Conservation (phyloP, 2,888 invertebrate species). For the Hydriomena furcata region DNA sequence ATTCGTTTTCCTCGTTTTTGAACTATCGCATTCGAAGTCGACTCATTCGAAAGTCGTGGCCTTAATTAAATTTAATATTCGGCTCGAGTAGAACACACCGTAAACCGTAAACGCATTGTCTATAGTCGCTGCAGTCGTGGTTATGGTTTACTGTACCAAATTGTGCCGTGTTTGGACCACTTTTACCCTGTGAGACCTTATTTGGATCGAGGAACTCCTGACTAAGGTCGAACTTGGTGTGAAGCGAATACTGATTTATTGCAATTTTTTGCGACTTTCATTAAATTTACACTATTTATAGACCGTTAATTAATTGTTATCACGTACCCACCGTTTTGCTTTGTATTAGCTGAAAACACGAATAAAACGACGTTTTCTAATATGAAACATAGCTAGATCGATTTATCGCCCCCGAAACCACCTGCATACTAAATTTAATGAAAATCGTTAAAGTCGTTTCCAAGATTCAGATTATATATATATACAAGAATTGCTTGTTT, state of each 20-base stretch:
- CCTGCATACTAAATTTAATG: too few relatives aligned
- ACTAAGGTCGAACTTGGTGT: conserved; percentile 38
- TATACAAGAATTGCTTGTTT: too few relatives aligned
- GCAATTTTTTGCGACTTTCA: conserved; percentile 10
- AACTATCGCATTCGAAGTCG: conserved; percentile 24
- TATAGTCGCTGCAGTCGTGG: conserved; percentile 22
- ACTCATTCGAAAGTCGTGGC: conserved; percentile 32
- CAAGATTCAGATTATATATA: too few relatives aligned
- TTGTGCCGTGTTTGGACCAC: conserved; percentile 30
- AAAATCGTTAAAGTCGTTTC: too few relatives aligned
- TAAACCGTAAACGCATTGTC: conserved; percentile 30
- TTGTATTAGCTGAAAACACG: too few relatives aligned
- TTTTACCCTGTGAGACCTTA: conserved; percentile 26
- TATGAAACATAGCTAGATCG: too few relatives aligned
- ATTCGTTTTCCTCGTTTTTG: conserved; percentile 29
- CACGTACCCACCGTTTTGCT: too few relatives aligned
- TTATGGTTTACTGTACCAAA: conserved; percentile 25
- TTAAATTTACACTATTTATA: too few relatives aligned
- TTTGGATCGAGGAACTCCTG: conserved; percentile 17
- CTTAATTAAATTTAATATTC: conserved; percentile 38
- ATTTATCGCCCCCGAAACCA: too few relatives aligned
- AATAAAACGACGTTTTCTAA: too few relatives aligned
- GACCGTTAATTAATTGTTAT: too few relatives aligned
- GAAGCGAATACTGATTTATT: conserved; percentile 20
- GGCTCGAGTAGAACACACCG: conserved; percentile 26